Percentiles rank a stretch among this genome's conserved stretches.
These are phyloP conservation scores for Silurus lanzhouensis DNA, from an alignment of 2,797 vertebrate species.

Conservation along the genomic window DNA sequence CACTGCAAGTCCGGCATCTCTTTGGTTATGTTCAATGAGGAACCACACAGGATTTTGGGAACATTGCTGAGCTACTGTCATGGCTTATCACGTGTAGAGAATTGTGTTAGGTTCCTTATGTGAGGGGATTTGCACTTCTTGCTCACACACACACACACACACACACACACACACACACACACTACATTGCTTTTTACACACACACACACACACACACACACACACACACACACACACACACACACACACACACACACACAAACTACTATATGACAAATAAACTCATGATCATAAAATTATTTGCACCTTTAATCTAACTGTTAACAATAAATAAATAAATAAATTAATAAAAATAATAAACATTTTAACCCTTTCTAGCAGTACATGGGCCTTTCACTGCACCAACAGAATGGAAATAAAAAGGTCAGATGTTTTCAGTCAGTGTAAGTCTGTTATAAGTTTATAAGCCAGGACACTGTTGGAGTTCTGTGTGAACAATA, in stretches of 20 bases:
- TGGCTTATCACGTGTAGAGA: slow-evolving; percentile 4
- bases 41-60: slow-evolving; percentile 7
- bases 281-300: not conserved
- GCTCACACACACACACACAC: not conserved
- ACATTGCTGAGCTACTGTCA: slow-evolving; percentile 12
- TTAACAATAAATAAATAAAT: not conserved
- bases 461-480: not conserved
- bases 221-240: too few relatives aligned
- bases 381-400: not conserved
- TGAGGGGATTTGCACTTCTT: slow-evolving; percentile 29
- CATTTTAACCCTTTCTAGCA: not conserved
- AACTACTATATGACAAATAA: too few relatives aligned
- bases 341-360: too few relatives aligned
- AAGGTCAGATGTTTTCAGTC: not conserved
- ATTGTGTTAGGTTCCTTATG: slow-evolving; percentile 6
- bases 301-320: not conserved
- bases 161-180: not conserved
- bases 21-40: not conserved
- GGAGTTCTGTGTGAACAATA: not conserved
- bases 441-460: not conserved
- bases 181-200: too few relatives aligned
- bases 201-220: too few relatives aligned
- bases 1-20: not conserved
- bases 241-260: not conserved
- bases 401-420: not conserved